Conservation (phyloP, 2,113 vertebrate species). For the Psettodes erumei region DNA sequence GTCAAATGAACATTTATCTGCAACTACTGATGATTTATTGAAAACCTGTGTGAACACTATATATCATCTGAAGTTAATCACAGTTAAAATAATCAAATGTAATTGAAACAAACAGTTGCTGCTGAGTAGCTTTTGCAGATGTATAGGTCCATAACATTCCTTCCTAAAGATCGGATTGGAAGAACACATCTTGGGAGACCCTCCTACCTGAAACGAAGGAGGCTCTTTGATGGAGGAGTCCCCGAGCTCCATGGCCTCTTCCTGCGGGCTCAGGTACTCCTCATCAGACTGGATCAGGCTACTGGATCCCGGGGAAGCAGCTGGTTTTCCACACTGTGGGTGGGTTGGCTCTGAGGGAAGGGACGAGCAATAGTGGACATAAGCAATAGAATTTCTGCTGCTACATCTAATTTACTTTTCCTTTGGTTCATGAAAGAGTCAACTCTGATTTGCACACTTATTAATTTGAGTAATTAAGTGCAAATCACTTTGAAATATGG, state of each 20-base stretch:
- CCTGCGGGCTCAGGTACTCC: conserved; percentile 89
- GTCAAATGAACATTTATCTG: not conserved
- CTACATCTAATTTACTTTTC: conserved; percentile 15
- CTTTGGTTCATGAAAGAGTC: conserved; percentile 17
- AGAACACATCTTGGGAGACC: no score
- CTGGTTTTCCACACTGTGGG: conserved; percentile 55
- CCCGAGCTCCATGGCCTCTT: conserved; percentile 86
- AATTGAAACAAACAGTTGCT: no score
- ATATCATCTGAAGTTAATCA: no score
- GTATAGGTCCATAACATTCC: no score
- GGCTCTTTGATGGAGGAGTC: conserved; percentile 85
- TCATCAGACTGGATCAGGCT: conserved; percentile 89
- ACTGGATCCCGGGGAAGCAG: conserved; percentile 72
- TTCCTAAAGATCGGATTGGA: no score
- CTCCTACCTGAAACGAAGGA: conserved; percentile 89
- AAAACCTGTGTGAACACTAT: no score
- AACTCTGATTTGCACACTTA: conserved; percentile 27
- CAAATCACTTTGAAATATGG: conserved; percentile 43
- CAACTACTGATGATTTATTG: not conserved
- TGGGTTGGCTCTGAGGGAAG: conserved; percentile 56
- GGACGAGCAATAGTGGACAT: not conserved
- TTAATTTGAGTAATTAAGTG: conserved; percentile 34
- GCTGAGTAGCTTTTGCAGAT: not conserved
- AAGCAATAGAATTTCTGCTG: not conserved
- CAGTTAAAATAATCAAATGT: no score